Conservation (phyloP, 2,113 vertebrate species). For the Aspiorhynchus laticeps region DNA sequence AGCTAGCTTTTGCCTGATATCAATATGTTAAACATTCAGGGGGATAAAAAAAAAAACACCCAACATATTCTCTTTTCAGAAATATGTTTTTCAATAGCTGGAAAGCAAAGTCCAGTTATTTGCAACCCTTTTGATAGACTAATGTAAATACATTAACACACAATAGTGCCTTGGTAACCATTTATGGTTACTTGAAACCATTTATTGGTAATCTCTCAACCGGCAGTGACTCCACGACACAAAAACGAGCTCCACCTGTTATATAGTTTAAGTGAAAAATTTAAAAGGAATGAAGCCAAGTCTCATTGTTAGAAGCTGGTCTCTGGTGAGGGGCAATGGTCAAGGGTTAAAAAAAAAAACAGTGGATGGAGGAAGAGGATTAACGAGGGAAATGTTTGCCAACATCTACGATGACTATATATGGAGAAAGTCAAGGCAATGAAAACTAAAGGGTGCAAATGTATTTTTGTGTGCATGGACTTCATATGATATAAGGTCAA, state of each 20-base stretch:
- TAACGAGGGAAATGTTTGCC: slow-evolving; percentile 8
- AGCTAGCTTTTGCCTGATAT: background rate
- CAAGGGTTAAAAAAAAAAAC: background rate
- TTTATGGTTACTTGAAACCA: background rate
- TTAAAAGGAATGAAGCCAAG: background rate
- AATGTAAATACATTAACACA: background rate
- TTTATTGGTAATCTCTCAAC: background rate
- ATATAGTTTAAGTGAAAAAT: background rate
- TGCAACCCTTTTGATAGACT: background rate
- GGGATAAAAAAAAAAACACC: background rate
- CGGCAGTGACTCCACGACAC: background rate
- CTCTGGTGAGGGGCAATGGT: background rate
- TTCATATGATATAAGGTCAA: background rate
- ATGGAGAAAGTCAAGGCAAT: background rate
- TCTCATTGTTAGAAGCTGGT: slow-evolving; percentile 12
- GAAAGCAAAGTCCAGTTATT: background rate
- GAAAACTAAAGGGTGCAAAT: background rate
- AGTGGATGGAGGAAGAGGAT: background rate
- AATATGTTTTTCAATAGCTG: background rate
- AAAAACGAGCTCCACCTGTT: background rate
- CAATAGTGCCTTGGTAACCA: background rate
- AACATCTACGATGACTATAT: background rate
- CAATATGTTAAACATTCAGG: background rate
- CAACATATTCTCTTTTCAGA: background rate
- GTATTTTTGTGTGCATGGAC: background rate